phyloP scores from a whole-genome alignment of 2,888 invertebrate species.

The Schrankia costaestrigalis region DNA sequence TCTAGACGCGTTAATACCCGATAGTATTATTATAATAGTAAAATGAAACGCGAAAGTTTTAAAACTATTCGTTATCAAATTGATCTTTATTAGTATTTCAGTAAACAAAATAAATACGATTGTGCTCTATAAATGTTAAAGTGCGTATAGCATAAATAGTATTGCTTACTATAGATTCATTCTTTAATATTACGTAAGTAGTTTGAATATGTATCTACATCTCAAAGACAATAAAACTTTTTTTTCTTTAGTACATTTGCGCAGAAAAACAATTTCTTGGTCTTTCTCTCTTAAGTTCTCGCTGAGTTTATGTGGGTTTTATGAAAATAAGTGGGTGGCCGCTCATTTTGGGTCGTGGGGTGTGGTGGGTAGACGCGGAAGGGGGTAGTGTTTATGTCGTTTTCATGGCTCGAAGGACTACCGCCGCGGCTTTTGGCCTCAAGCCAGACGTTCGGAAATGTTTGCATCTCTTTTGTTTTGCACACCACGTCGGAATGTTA shows the following conservation, averaged over 20 bases:
- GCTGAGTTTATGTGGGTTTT: slow-evolving; percentile 69
- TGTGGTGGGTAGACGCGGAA: slow-evolving; percentile 34
- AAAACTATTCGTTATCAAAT: too few species aligned
- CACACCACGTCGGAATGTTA: slow-evolving; percentile 40
- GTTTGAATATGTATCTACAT: slow-evolving; percentile 25
- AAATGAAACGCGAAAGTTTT: too few species aligned
- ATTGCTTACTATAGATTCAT: too few species aligned
- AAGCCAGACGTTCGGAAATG: slow-evolving; percentile 61
- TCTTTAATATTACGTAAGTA: slow-evolving; percentile 30
- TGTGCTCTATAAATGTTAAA: too few species aligned
- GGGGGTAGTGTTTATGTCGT: slow-evolving; percentile 64
- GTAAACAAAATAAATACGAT: too few species aligned
- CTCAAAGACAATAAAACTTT: slow-evolving; percentile 30
- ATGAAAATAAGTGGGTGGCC: slow-evolving; percentile 78
- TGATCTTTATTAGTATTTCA: too few species aligned
- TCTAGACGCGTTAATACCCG: too few species aligned
- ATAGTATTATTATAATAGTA: too few species aligned
- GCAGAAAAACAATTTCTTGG: slow-evolving; percentile 59
- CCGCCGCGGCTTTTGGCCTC: slow-evolving; percentile 61
- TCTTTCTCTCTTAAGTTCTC: slow-evolving; percentile 54
- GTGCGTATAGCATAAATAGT: too few species aligned
- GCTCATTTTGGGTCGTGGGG: slow-evolving; percentile 70
- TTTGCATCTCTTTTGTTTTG: slow-evolving; percentile 62
- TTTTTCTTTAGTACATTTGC: slow-evolving; percentile 38
- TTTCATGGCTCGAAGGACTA: slow-evolving; percentile 62